Conservation (phyloP, 2,797 vertebrate species). For the Discoglossus pictus region DNA sequence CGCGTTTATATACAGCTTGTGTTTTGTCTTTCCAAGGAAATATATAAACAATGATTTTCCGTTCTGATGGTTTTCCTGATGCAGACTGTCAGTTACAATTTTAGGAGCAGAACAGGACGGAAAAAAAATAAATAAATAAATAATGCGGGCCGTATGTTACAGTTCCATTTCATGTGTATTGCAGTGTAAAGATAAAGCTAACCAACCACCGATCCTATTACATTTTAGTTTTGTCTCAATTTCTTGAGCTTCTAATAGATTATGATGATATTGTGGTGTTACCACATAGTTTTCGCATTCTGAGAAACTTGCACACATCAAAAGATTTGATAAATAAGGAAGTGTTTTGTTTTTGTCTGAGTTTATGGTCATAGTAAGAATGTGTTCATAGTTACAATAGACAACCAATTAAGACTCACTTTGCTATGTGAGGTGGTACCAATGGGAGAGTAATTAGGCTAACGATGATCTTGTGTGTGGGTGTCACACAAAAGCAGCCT, state of each 20-base stretch:
- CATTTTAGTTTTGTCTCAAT: neutral
- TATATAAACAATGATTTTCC: slow-evolving; percentile 26
- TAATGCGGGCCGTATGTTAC: slow-evolving; percentile 11
- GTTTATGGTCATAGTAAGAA: neutral
- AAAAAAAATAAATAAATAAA: slow-evolving; percentile 6
- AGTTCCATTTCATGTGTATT: neutral
- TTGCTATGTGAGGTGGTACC: too few relatives aligned
- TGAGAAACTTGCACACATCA: slow-evolving; percentile 35
- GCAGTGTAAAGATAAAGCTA: neutral
- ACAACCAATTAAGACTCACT: too few relatives aligned
- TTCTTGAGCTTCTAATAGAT: neutral
- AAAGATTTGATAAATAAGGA: slow-evolving; percentile 14
- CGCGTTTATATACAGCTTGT: neutral
- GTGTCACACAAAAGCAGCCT: neutral
- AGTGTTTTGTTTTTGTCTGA: slow-evolving; percentile 11
- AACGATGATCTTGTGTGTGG: neutral
- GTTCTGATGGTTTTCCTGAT: neutral
- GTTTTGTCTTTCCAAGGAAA: slow-evolving; percentile 15
- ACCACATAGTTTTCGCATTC: slow-evolving; percentile 26
- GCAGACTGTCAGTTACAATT: slow-evolving; percentile 13
- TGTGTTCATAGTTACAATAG: too few relatives aligned
- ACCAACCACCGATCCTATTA: neutral
- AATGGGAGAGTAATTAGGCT: neutral
- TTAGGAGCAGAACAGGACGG: neutral
- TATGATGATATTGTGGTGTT: slow-evolving; percentile 1